Percentiles rank a stretch among this genome's conserved stretches.
These are phyloP conservation scores for Rhopalosiphum nymphaeae DNA, from an alignment of 2,888 invertebrate genomes.

Conservation along the genomic window DNA sequence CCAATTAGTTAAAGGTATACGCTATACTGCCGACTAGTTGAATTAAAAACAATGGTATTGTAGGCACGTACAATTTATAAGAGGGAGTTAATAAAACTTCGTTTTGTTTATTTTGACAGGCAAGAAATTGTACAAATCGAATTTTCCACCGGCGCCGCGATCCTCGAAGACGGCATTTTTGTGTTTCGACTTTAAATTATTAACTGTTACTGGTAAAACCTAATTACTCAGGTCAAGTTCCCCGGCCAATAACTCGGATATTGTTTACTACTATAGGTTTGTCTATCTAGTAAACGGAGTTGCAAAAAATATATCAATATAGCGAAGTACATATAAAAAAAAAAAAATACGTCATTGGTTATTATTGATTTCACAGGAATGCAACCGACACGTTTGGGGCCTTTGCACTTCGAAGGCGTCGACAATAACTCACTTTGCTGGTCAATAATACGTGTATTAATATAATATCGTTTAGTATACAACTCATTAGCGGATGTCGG, in stretches of 20 bases:
- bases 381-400: not conserved
- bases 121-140: constrained; percentile 49
- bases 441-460: not conserved
- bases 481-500: not conserved
- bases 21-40: not conserved
- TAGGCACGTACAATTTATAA: constrained; percentile 31
- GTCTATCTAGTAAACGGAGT: not conserved
- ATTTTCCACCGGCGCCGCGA: not conserved
- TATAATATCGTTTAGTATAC: not conserved
- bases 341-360: not conserved
- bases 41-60: constrained; percentile 36
- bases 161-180: constrained; percentile 1
- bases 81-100: constrained; percentile 38
- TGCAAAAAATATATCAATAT: not conserved
- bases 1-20: constrained; percentile 17
- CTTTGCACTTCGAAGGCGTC: not conserved
- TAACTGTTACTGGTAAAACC: constrained; percentile 34
- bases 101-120: constrained; percentile 59
- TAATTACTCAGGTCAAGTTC: constrained; percentile 26
- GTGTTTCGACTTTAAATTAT: constrained; percentile 41
- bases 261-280: not conserved
- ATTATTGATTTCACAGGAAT: not conserved
- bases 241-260: not conserved
- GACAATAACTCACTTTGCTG: not conserved
- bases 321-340: not conserved